Conservation (phyloP, 1,140 invertebrate genomes). For the Heterodera carotae region DNA sequence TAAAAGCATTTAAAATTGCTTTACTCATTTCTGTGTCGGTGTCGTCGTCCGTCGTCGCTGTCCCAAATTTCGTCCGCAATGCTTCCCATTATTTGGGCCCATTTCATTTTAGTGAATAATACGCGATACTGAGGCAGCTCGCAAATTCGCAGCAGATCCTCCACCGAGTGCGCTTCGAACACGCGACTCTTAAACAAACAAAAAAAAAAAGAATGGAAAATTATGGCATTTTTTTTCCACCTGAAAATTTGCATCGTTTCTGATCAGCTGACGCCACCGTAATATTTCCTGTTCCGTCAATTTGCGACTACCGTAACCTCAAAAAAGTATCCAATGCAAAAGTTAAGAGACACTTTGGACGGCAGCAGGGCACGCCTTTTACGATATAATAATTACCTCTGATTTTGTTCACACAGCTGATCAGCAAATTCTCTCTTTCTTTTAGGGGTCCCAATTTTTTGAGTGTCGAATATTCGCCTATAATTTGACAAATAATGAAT, state of each 20-base stretch:
- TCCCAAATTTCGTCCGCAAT: constrained; percentile 34
- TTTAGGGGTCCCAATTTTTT: constrained; percentile 34
- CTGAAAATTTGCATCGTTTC: constrained; percentile 36
- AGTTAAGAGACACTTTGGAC: background rate
- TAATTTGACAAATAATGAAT: background rate
- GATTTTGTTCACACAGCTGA: constrained; percentile 35
- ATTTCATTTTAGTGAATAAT: constrained; percentile 52
- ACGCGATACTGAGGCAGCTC: constrained; percentile 50
- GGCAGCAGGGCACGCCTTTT: background rate
- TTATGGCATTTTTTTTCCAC: background rate
- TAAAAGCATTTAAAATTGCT: background rate
- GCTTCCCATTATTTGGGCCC: constrained; percentile 55
- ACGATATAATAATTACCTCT: constrained; percentile 45
- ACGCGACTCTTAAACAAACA: constrained; percentile 40
- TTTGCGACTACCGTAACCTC: constrained; percentile 41
- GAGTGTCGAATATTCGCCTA: constrained; percentile 52
- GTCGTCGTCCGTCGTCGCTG: background rate
- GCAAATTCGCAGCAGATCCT: constrained; percentile 49
- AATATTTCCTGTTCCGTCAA: constrained; percentile 52
- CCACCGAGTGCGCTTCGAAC: constrained; percentile 31
- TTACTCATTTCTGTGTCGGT: background rate
- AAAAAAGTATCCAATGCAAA: background rate
- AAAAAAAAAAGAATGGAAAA: constrained; percentile 28
- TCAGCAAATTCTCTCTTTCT: constrained; percentile 32
- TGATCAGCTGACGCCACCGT: constrained; percentile 50